Base-by-base conservation (phyloP, 2,797 vertebrate genomes). In the Serranus cabrilla region DNA sequence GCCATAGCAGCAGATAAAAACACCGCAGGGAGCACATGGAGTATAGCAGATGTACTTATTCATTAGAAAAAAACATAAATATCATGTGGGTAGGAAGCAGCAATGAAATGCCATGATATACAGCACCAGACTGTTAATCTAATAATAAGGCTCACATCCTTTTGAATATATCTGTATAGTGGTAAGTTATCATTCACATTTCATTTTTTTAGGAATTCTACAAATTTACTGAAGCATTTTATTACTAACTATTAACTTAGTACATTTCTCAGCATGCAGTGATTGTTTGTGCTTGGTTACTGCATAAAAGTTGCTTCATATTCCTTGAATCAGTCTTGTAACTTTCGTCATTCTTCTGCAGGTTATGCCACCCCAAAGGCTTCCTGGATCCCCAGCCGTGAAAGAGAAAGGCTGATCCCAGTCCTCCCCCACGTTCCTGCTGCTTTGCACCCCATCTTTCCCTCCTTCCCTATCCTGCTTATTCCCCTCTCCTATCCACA, bases 351-450 rank as follows among this genome's bases (percentile, higher is more conserved):
- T 70, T 63, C n/a, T 63, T 37, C 40, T 80, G 25, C 81, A 96
- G 95, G 95, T 96, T 93, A 96, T 96, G 95, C 92, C 94, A 93
- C 85, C 91, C 88, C 90, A 87, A 93, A 91, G 94, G 85, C 88
- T 93, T 93, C 92, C 92, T 93, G 93, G 90, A 88, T 91, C 93
- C 68, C 92, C 94, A 80, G 84, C 91, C 16, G 92, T 95, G 86
- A 96, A 95, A 94, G 95, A 96, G 90, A 96, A 96, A 90, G 95
- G 95, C 92, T 96, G 94, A 96, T 92, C 88, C 76, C 83, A 23
- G 27, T 84, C 80, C 78, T 78, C 79, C 83, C 70, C 61, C 60
- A 57, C 69, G 72, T 85, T 89, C 84, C 87, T 66, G 58, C 83
- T 74, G 83, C 84, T 87, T 72, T 67, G 64, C 75, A 51, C 73